Evolutionary conservation across 2,113 vertebrate genomes (phyloP), one percentile per base, ranked within the genome.

Genomic region (Gopherus flavomarginatus): DNA sequence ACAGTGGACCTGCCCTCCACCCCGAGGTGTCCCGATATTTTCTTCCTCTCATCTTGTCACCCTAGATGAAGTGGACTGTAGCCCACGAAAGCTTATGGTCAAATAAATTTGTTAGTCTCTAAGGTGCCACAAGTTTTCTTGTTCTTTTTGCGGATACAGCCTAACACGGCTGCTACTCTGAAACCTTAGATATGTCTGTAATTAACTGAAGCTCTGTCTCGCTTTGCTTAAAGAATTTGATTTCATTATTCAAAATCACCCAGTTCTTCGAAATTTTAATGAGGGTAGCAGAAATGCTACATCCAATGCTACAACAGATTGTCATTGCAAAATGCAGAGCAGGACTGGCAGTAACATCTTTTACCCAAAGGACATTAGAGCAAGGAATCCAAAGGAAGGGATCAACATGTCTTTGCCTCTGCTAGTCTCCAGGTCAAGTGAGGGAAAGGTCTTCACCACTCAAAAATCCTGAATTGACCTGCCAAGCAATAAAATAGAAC

Each of bases 311-410:
- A n/a, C 92, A 53, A 62, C 80, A 91, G 47, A 12, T 8, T 81
- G 8, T 50, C 49, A 14, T 80, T 90, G 69, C 24, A 95, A 89
- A 96, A 82, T 78, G n/a, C 57, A 90, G 57, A 65, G 21, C 56
- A 81, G 21, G 90, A 47, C 8, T 6, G 11, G 19, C 86, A 95
- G 21, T 27, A 69, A 57, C 59, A 52, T 13, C 24, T 89, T 87
- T 72, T 83, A 90, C 21, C 59, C 56, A 42, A 79, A 94, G 72
- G 65, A 90, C 11, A 2, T 81, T 86, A 7, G 56, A 85, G 69
- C 85, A 92, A 53, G 83, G 78, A 85, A 85, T 94, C 72, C 31
- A 19, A 89, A 97, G 56, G 35, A n/a, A 38, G 88, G 38, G 86
- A 65, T 44, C 44, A 86, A 5, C 27, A 86, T 11, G 85, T 93